Evolutionary conservation across 2,113 vertebrate genomes (phyloP), one percentile per base, ranked within the genome.

Genomic region (Caracal caracal): DNA sequence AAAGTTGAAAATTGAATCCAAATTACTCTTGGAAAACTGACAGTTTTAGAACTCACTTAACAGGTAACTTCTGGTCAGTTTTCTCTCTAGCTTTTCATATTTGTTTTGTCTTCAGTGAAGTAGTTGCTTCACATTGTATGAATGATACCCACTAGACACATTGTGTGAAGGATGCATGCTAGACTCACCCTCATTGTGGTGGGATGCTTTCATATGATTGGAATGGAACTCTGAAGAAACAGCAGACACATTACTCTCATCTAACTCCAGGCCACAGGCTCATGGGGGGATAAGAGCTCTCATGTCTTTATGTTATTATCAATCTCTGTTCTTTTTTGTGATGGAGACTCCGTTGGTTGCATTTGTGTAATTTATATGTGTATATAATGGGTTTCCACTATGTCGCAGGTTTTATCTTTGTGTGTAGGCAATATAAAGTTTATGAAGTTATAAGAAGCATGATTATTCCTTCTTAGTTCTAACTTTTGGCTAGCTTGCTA

Each of bases 1-100:
- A 93, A 91, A 95, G 15, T 85, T 96, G 66, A 89, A 92, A 96
- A 78, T 40, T 16, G 61, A 93, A 66, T 86, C 4, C 51, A 26
- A 90, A 79, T 90, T 80, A 37, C 17, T 87, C 24, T 90, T 83
- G 10, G 53, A 24, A 73, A 80, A 71, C 65, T 93, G 30, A 51
- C 5, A n/a, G 28, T 80, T 92, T 89, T 30, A 78, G 68, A 68
- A 80, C n/a, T n/a, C 11, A 16, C 11, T 81, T 90, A 73, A 75
- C 43, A 53, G 66, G 63, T 87, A 35, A 79, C 26, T 30, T 10
- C 28, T 13, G 76, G 22, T 91, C 40, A 63, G 30, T 78, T 51
- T 96, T 51, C 30, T n/a, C 19, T 1, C 11, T 87, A 86, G 24
- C 47, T 89, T 61, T 43, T 10, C 43, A 88, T 71, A 9, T 40